Evolutionary conservation across 1,140 invertebrate species (phyloP).

Genomic region (Tachypleus tridentatus): DNA sequence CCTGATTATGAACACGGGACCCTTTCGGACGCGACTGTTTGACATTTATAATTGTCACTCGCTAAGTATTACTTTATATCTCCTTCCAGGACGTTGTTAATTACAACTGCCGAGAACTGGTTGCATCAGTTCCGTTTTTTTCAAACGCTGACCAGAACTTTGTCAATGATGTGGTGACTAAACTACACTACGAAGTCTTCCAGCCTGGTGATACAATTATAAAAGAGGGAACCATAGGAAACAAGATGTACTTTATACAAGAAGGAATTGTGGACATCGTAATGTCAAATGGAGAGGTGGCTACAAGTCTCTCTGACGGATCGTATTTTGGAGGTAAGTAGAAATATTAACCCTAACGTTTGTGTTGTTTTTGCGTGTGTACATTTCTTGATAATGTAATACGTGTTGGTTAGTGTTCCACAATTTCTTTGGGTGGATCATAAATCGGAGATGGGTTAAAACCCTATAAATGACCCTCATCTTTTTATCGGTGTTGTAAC

Average conservation of each 20-base stretch:
- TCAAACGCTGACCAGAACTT: slow-evolving; percentile 96
- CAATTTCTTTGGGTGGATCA: no score
- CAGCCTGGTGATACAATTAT: slow-evolving; percentile 97
- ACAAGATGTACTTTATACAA: slow-evolving; percentile 99
- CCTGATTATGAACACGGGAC: no score
- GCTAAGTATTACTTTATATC: no score
- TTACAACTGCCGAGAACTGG: slow-evolving; percentile 95
- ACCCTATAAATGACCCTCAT: no score
- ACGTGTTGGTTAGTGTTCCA: no score
- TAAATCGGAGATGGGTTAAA: no score
- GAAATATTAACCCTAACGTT: slow-evolving; percentile 15
- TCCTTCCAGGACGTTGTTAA: slow-evolving; percentile 81
- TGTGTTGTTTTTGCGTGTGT: no score
- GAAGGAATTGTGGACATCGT: slow-evolving; percentile 97
- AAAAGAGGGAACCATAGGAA: slow-evolving; percentile 56
- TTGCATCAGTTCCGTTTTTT: slow-evolving; percentile 96
- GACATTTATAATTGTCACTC: no score
- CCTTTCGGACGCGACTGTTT: no score
- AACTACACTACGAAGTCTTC: slow-evolving; percentile 97
- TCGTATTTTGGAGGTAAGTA: slow-evolving; percentile 80
- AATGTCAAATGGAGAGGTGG: slow-evolving; percentile 93
- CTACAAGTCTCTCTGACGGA: slow-evolving; percentile 92
- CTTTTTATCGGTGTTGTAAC: no score
- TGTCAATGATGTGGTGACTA: slow-evolving; percentile 94
- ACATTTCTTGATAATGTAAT: no score